These are phyloP conservation scores for Ophion ventricosus DNA, from an alignment of 2,888 invertebrate genomes.

Conservation along the genomic window DNA sequence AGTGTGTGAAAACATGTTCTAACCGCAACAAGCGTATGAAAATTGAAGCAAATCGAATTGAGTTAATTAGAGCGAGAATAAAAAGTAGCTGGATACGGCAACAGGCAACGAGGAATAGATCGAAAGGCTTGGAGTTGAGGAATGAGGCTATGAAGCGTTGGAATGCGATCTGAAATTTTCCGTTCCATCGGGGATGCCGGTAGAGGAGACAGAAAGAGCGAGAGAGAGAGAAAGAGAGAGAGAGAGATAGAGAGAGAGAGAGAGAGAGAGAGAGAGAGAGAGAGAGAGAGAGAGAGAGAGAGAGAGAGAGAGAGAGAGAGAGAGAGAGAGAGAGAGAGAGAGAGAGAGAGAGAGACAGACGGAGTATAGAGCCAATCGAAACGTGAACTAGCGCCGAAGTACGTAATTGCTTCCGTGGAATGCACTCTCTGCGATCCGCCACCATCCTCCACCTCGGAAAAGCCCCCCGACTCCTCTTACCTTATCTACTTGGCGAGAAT, in stretches of 20 bases:
- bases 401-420: constrained; percentile 66
- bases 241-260: constrained; percentile 25
- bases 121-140: constrained; percentile 34
- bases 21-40: no score
- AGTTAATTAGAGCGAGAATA: neutral
- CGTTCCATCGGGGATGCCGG: constrained; percentile 54
- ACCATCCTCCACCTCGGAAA: constrained; percentile 17
- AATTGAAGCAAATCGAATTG: no score
- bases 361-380: constrained; percentile 55
- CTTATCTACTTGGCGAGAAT: constrained; percentile 40
- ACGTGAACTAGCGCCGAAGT: constrained; percentile 59
- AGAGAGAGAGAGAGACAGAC: constrained; percentile 19
- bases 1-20: no score
- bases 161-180: constrained; percentile 60
- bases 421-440: constrained; percentile 48
- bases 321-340: constrained; percentile 24
- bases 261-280: constrained; percentile 12
- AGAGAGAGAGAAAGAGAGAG: constrained; percentile 11
- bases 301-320: constrained; percentile 17
- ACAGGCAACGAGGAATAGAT: constrained; percentile 4
- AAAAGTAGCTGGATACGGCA: constrained; percentile 7
- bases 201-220: constrained; percentile 18
- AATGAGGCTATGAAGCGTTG: constrained; percentile 43
- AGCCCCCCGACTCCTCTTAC: constrained; percentile 1
- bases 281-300: constrained; percentile 25